phyloP scores from a whole-genome alignment of 2,888 invertebrate species.

The Andrena dorsata region DNA sequence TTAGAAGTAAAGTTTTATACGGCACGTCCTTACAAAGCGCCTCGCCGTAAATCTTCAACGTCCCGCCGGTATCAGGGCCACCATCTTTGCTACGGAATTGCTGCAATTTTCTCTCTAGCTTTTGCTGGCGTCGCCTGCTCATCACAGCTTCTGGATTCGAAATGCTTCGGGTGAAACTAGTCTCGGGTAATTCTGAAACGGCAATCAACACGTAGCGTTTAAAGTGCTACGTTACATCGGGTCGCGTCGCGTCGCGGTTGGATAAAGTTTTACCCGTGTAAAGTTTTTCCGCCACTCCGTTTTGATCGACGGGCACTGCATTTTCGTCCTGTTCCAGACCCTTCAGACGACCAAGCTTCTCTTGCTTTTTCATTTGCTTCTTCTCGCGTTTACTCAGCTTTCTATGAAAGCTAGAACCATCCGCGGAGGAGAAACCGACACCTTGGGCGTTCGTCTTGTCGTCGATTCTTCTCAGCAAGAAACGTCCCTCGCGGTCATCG shows the following conservation, averaged over 20 bases:
- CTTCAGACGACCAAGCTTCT: conserved; percentile 93
- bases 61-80: conserved; percentile 96
- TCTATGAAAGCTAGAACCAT: conserved; percentile 94
- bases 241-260: neutral
- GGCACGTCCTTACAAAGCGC: conserved; percentile 98
- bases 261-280: conserved; percentile 90
- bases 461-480: conserved; percentile 95
- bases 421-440: conserved; percentile 88
- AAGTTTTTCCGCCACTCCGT: conserved; percentile 95
- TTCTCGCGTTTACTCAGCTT: conserved; percentile 99
- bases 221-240: neutral
- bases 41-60: conserved; percentile 97
- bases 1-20: conserved; percentile 98
- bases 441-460: conserved; percentile 91
- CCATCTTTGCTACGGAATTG: conserved; percentile 98
- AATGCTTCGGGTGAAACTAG: conserved; percentile 99
- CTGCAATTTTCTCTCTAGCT: conserved; percentile 97
- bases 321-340: conserved; percentile 87
- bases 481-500: conserved; percentile 98
- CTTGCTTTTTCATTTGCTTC: conserved; percentile 98
- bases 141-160: conserved; percentile 99
- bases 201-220: neutral
- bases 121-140: conserved; percentile 97
- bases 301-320: conserved; percentile 89
- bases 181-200: conserved; percentile 95